Evolutionary conservation across 1,140 invertebrate species (phyloP).

Genomic region (Bombus sibiricus): DNA sequence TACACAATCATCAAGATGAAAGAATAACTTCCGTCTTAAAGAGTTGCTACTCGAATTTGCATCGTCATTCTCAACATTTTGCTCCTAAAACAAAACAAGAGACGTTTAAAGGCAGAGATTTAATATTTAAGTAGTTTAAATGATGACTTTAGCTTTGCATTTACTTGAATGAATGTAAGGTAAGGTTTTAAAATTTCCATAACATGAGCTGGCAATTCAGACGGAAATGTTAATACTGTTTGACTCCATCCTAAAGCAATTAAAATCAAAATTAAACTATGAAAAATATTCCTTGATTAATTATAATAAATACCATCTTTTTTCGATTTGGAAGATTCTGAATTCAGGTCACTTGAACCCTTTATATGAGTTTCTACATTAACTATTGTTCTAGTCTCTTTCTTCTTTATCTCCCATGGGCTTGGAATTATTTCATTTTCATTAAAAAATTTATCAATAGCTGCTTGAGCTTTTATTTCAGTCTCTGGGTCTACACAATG

Average conservation of each 20-base stretch:
- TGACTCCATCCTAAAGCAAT: constrained; percentile 83
- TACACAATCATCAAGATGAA: constrained; percentile 69
- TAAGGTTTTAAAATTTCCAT: constrained; percentile 85
- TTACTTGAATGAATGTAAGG: constrained; percentile 84
- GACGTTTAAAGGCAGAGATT: neutral
- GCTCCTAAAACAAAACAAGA: constrained; percentile 68
- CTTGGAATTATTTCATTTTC: constrained; percentile 83
- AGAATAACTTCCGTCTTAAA: constrained; percentile 79
- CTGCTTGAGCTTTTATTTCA: constrained; percentile 82
- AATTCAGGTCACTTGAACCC: neutral
- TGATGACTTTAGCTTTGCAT: neutral
- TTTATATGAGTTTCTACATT: constrained; percentile 13
- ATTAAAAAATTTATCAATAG: constrained; percentile 83
- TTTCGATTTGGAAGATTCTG: constrained; percentile 52
- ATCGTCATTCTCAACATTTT: constrained; percentile 76
- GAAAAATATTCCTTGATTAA: neutral
- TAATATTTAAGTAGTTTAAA: neutral
- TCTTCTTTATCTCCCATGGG: constrained; percentile 75
- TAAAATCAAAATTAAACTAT: neutral
- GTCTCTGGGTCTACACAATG: constrained; percentile 81
- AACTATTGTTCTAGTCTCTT: constrained; percentile 47
- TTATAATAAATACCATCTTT: constrained; percentile 72
- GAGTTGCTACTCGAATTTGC: constrained; percentile 77
- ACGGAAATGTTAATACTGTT: constrained; percentile 84
- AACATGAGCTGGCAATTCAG: constrained; percentile 84